phyloP scores from a whole-genome alignment of 2,888 invertebrate genomes.

The Chymomyza amoena region DNA sequence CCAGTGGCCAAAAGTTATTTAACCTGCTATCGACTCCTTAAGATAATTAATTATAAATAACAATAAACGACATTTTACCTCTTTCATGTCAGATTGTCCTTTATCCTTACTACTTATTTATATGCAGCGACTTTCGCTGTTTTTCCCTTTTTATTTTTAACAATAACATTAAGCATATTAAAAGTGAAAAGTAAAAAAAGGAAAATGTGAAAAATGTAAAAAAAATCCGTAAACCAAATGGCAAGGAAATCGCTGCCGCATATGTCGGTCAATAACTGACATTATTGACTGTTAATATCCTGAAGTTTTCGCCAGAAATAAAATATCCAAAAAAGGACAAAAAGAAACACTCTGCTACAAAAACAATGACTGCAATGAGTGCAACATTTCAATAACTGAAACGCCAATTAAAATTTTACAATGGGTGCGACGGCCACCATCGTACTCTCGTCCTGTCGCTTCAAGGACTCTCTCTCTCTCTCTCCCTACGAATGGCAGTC shows the following conservation, averaged over 20 bases:
- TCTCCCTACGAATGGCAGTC: no score
- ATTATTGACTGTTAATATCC: conserved; percentile 68
- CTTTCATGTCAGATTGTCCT: neutral
- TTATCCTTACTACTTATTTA: conserved; percentile 1
- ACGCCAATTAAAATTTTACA: conserved; percentile 68
- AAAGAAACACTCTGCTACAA: conserved; percentile 16
- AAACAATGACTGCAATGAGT: conserved; percentile 21
- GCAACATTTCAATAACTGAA: conserved; percentile 70
- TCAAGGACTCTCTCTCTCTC: neutral
- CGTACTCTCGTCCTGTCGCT: neutral
- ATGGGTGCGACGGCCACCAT: conserved; percentile 27
- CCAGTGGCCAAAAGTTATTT: neutral
- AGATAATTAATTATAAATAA: conserved; percentile 18
- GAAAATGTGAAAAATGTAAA: neutral
- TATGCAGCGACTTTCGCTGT: neutral
- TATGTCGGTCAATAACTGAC: conserved; percentile 61
- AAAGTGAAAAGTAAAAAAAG: conserved; percentile 36
- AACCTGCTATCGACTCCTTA: neutral
- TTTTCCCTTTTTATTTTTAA: conserved; percentile 11
- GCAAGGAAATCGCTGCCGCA: conserved; percentile 56
- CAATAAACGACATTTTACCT: conserved; percentile 15
- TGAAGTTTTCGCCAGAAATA: conserved; percentile 12
- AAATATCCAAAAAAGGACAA: conserved; percentile 11
- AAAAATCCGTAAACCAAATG: neutral
- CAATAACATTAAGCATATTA: conserved; percentile 27